Percentiles rank a stretch among this genome's conserved stretches.
Evolutionary conservation across 2,113 vertebrate genomes (phyloP).

Genomic region (Mesitornis unicolor): DNA sequence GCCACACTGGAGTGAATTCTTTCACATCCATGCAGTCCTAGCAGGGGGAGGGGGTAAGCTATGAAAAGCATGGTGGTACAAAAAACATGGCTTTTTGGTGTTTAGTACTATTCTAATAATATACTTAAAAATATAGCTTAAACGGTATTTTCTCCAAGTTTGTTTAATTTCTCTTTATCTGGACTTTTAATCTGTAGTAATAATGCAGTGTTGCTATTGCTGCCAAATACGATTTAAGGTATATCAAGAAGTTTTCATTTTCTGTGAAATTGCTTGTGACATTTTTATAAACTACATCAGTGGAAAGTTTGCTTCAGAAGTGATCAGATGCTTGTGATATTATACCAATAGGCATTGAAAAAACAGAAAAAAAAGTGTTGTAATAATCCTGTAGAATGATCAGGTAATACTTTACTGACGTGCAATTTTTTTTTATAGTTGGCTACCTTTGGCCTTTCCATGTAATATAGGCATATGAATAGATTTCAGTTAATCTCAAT

Average conservation of each 20-base stretch:
- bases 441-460: not conserved
- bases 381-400: not conserved
- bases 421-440: not conserved
- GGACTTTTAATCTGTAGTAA: not conserved
- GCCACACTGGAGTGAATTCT: not conserved
- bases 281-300: not conserved
- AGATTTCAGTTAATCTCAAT: not conserved
- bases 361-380: not conserved
- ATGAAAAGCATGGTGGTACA: not conserved
- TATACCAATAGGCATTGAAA: not conserved
- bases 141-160: not conserved
- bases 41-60: rapidly evolving
- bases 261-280: not conserved
- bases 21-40: not conserved
- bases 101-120: not conserved
- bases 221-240: not conserved
- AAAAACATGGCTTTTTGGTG: not conserved
- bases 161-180: not conserved
- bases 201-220: not conserved
- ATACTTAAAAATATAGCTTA: not conserved
- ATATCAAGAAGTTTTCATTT: not conserved
- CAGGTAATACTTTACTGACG: not conserved
- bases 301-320: not conserved
- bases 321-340: not conserved
- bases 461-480: rapidly evolving